Base-by-base conservation (phyloP, 2,888 invertebrate genomes). In the Melolontha melolontha region DNA sequence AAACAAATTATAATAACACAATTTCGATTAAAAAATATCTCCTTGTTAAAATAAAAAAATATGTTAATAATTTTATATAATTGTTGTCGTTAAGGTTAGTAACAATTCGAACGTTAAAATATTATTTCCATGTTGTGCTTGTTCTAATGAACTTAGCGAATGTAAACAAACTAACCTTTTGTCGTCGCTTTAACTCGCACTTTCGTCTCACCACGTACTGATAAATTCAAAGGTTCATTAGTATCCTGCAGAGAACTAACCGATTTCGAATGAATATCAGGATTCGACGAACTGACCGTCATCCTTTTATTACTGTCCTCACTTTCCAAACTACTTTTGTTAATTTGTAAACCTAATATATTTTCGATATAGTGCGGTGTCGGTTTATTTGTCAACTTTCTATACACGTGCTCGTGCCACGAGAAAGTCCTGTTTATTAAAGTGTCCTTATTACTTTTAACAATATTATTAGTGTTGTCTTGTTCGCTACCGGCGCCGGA, bases 351-450 rank as follows among this genome's bases (percentile, higher is more conserved):
- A 17, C 94, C 95, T 75, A 97, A 86, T 74, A 96, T 96, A 80
- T 96, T 93, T 73, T 92, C 91, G 79, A 97, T 96, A 44, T 91
- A 89, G 82, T 95, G 94, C 4, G 95, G 93, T 1, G 96, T 96
- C 0, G 94, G 94, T 65, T 88, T 88, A 75, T 90, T 90, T 8
- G 93, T 93, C 10, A 94, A 91, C 75, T 91, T 91, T 1, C 90
- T 92, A 81, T 96, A 96, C 17, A 95, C 93, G 82, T 96, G 96
- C 40, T 94, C 92, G 84, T 95, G 96, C 95, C 96, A 96, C 42
- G 93, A 83, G 22, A 78, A 73, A 54, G 72, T 75, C 63, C 71
- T 64, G 71, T 68, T 71, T 29, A 64, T 57, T 44, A 68, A 57
- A 44, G 68, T 54, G 64, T 69, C 70, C 64, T 70, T 71, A 54